These are phyloP conservation scores for Scaptodrosophila latifasciaeformis DNA, from an alignment of 2,888 invertebrate species.

Conservation along the genomic window DNA sequence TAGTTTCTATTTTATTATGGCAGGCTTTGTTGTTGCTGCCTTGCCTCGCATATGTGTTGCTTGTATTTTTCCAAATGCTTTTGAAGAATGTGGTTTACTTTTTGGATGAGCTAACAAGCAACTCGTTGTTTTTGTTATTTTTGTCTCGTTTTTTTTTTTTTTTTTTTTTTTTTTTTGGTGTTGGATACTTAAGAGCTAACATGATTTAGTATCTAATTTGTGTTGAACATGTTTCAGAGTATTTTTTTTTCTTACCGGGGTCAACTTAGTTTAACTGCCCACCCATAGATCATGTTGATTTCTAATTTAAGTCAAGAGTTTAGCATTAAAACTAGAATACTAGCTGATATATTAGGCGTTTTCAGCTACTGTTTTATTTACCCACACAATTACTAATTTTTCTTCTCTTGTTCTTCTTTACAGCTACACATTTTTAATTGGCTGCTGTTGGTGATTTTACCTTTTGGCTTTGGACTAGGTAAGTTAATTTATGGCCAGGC, in stretches of 20 bases:
- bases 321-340: constrained; percentile 44
- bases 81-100: constrained; percentile 65
- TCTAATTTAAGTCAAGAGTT: constrained; percentile 47
- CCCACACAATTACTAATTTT: constrained; percentile 23
- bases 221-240: constrained; percentile 20
- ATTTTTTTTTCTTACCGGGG: constrained; percentile 14
- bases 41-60: not conserved
- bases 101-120: constrained; percentile 70
- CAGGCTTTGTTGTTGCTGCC: constrained; percentile 10
- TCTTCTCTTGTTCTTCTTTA: constrained; percentile 12
- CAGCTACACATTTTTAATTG: constrained; percentile 20
- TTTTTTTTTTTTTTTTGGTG: constrained; percentile 21
- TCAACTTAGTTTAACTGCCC: constrained; percentile 44
- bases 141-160: constrained; percentile 27
- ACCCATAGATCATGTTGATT: constrained; percentile 53
- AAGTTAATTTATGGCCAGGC: too few relatives aligned
- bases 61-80: constrained; percentile 47
- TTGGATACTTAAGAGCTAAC: constrained; percentile 34
- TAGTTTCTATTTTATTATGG: constrained; percentile 30
- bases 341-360: constrained; percentile 1
- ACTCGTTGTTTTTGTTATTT: constrained; percentile 37
- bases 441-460: not conserved
- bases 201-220: constrained; percentile 31
- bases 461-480: too few relatives aligned
- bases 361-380: constrained; percentile 11